Conservation (phyloP, 1,140 invertebrate species). For the Dendroctonus valens region DNA sequence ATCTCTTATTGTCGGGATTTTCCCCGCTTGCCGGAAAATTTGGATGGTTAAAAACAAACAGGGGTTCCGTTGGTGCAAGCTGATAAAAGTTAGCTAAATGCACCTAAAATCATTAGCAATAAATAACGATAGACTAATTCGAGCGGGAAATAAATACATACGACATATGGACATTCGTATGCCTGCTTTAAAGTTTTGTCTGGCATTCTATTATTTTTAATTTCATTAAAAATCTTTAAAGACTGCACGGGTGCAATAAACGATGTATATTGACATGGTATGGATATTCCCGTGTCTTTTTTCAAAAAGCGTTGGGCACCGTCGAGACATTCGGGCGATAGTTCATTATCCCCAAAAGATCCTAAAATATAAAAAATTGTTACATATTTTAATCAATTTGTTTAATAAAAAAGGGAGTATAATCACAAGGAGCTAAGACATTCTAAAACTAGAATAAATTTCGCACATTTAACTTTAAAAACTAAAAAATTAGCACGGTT, state of each 20-base stretch:
- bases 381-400: not conserved
- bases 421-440: no score
- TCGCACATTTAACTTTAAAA: no score
- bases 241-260: constrained; percentile 86
- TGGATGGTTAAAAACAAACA: constrained; percentile 91
- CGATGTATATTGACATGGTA: constrained; percentile 88
- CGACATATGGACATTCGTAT: constrained; percentile 87
- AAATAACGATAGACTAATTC: not conserved
- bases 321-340: constrained; percentile 98
- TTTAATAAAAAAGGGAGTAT: no score
- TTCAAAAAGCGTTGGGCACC: constrained; percentile 88
- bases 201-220: constrained; percentile 48
- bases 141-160: constrained; percentile 46
- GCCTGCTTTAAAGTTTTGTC: constrained; percentile 45
- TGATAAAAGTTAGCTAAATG: constrained; percentile 88
- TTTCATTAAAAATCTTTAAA: constrained; percentile 73
- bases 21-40: constrained; percentile 55
- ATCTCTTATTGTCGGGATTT: constrained; percentile 74
- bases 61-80: constrained; percentile 67
- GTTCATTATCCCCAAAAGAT: constrained; percentile 98
- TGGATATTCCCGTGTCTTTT: constrained; percentile 83
- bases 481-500: no score
- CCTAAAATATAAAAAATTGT: constrained; percentile 53
- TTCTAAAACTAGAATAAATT: no score
- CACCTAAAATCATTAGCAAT: constrained; percentile 13